Percentiles rank a stretch among this genome's conserved stretches.
These are phyloP conservation scores for Galaxea fascicularis DNA, from an alignment of 92 coral and sea anemone genomes.

Conservation along the genomic window DNA sequence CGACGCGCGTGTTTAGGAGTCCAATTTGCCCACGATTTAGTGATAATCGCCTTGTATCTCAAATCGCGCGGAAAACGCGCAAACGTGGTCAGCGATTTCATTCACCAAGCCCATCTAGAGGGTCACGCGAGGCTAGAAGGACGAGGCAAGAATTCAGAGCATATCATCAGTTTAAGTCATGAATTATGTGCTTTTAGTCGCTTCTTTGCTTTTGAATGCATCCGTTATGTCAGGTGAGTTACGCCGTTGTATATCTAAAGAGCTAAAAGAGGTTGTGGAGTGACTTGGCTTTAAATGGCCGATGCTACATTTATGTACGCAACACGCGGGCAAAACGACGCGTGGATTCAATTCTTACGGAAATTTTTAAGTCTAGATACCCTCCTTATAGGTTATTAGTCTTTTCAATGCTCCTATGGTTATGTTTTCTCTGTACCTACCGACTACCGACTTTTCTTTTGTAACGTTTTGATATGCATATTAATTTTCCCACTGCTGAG, in stretches of 20 bases:
- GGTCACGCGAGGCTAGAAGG: slow-evolving; percentile 29
- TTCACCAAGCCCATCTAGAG: neutral
- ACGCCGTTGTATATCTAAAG: neutral
- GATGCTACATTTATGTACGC: neutral
- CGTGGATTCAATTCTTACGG: neutral
- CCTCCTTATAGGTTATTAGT: too few species aligned
- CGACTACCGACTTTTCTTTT: neutral
- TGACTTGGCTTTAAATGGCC: neutral
- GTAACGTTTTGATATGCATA: too few species aligned
- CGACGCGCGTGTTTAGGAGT: neutral
- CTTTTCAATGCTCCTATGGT: too few species aligned
- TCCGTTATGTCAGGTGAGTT: slow-evolving; percentile 37
- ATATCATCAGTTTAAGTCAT: neutral
- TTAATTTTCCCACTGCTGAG: too few species aligned
- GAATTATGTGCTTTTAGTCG: slow-evolving; percentile 9
- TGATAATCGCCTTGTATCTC: slow-evolving; percentile 5
- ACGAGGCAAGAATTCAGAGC: neutral
- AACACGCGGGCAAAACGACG: neutral
- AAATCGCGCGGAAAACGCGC: slow-evolving; percentile 18
- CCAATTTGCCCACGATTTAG: slow-evolving; percentile 30
- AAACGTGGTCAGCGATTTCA: slow-evolving; percentile 14
- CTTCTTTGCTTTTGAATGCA: slow-evolving; percentile 22
- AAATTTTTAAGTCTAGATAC: neutral
- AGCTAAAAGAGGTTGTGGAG: neutral
- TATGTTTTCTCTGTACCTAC: too few species aligned